Base-by-base conservation (phyloP, 2,797 vertebrate genomes). In the Cyprinodon diabolis region DNA sequence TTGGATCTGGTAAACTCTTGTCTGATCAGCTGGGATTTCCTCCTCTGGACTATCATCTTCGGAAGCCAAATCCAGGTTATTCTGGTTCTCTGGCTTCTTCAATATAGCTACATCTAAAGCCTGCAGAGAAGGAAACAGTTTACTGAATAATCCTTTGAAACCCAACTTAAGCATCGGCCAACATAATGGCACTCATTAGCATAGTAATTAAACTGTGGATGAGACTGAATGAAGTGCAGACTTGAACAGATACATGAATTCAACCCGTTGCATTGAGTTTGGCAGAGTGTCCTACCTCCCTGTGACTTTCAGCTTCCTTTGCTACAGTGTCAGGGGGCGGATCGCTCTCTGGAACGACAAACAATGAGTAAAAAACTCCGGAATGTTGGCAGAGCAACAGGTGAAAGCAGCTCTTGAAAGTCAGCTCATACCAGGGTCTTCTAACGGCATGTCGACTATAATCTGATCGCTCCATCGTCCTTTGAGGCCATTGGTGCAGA, bases 381-480 rank as follows among this genome's bases (percentile, higher is more conserved):
- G n/a, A 4, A 2, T 45, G 1, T 19, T 8, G 13, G 13, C 14
- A 21, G 19, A 11, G 0, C 1, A 65, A 56, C 6, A 21, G 11
- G 10, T 54, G 2, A 62, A 40, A 30, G 60, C 21, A 19, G 9
- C 21, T 75, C 23, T 66, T 40, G 12, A 48, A 56, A 72, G 25
- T 72, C 35, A 63, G 58, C 67, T 3, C 68, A 45, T 91, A 99
- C 98, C 98, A 75, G 94, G 60, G 37, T 96, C 96, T 79, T 97
- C 96, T 23, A 96, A 84, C 47, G 97, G 97, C 97, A 99, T 98
- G 93, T 99, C 98, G 23, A 99, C 96, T 55, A 99, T 95, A 56
- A 99, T 94, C 87, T 97, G 96, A 89, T 98, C 97, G 30, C 98
- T 99, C 91, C 96, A 93, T 81, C 96, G 96, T 81, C 98, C 98